Percentiles rank a stretch among this genome's conserved stretches.
Conservation (phyloP, 23 tunicate genomes). For the Botrylloides violaceus region DNA sequence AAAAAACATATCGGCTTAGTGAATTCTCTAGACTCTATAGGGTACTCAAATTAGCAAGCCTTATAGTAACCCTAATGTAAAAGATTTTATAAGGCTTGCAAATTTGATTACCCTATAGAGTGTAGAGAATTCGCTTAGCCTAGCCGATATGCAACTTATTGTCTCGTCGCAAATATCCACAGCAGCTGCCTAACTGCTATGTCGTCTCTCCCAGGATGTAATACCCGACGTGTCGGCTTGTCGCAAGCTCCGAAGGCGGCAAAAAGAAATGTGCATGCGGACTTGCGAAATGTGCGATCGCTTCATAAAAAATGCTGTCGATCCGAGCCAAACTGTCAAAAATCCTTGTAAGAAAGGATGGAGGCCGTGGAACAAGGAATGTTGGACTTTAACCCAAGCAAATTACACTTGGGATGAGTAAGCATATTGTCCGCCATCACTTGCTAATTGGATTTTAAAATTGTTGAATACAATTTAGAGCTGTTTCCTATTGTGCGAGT, state of each 20-base stretch:
- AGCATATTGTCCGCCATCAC: neutral
- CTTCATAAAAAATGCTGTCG: conserved; percentile 45
- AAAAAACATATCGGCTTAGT: too few relatives aligned
- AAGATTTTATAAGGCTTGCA: too few relatives aligned
- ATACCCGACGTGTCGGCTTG: conserved; percentile 11
- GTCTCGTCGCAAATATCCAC: too few relatives aligned
- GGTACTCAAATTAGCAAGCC: too few relatives aligned
- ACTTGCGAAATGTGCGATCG: conserved; percentile 63
- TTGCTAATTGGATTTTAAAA: neutral
- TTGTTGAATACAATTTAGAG: conserved; percentile 25
- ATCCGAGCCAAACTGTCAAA: neutral
- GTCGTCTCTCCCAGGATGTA: too few relatives aligned
- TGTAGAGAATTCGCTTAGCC: too few relatives aligned
- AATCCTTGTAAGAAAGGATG: conserved; percentile 62
- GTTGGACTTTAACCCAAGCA: conserved; percentile 59
- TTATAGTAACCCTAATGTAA: too few relatives aligned
- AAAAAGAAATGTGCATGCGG: conserved; percentile 67
- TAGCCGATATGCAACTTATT: too few relatives aligned
- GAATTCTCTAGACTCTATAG: too few relatives aligned
- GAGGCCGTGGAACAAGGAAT: conserved; percentile 69
- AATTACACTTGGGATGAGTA: conserved; percentile 71
- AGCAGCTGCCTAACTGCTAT: too few relatives aligned
- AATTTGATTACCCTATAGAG: too few relatives aligned
- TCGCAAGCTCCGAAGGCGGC: conserved; percentile 25
- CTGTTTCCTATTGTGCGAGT: conserved; percentile 30